Conservation (phyloP, 2,113 vertebrate species). For the Columbina picui region DNA sequence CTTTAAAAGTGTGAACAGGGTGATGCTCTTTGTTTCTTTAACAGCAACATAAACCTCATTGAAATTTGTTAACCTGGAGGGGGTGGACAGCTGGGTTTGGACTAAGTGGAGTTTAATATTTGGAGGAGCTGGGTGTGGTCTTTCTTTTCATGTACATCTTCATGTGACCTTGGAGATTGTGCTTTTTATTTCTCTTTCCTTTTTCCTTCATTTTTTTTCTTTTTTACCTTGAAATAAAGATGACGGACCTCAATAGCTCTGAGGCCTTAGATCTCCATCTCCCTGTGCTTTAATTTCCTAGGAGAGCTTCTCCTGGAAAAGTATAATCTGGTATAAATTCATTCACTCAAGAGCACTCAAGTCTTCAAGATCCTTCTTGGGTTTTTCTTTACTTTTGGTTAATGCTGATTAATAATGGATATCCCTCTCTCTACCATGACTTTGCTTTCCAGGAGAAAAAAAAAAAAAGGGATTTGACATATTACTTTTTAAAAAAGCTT, state of each 20-base stretch:
- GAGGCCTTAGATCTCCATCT: background rate
- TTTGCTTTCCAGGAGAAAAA: conserved; percentile 17
- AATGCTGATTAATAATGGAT: conserved; percentile 44
- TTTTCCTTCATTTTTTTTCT: background rate
- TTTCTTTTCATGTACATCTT: background rate
- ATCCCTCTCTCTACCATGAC: background rate
- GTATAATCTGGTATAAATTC: background rate
- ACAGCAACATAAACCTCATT: background rate
- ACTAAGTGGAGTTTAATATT: background rate
- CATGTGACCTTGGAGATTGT: background rate
- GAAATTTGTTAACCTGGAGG: background rate
- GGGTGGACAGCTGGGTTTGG: background rate
- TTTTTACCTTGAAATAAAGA: background rate
- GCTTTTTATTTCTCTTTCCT: background rate
- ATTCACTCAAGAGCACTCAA: background rate
- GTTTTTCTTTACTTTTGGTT: background rate
- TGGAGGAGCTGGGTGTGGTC: background rate
- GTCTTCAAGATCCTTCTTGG: background rate
- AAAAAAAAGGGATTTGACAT: background rate
- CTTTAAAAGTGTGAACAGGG: background rate
- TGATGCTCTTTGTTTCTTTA: background rate
- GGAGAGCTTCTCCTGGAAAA: background rate
- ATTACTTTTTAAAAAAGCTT: background rate
- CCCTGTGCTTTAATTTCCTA: background rate
- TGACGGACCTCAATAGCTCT: background rate